Base-by-base conservation (phyloP, 2,888 invertebrate genomes). In the Atrina japonica region DNA sequence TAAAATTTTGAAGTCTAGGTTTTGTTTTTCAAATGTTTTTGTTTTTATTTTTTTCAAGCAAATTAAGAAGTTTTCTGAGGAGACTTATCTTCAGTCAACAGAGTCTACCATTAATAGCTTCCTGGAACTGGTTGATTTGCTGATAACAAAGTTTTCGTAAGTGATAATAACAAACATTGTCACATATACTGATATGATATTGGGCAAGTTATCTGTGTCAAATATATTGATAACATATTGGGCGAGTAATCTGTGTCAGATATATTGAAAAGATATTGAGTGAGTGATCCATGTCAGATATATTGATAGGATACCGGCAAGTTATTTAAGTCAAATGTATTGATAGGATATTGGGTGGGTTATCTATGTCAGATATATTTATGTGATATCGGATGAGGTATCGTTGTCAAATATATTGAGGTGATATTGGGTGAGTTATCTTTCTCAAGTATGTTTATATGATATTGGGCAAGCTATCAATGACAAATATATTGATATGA, bases 121-220 rank as follows among this genome's bases (percentile, higher is more conserved):
- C 59, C 69, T 61, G 21, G 53, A 52, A 41, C 72, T 83, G 7
- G 77, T 79, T 1, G 67, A 70, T 11, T 66, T 74, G 16, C 73
- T 83, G 0, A 56, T 79, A n/a, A 55, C 79, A 7, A 84, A 84
- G 61, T 82, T 84, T 70, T 77, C 80, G 84, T 83, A 72, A 64
- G 77, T 55, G 23, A 18, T 7, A 11, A 35, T n/a, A n/a, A n/a
- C n/a, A n/a, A n/a, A n/a, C n/a, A n/a, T n/a, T n/a, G n/a, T n/a
- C n/a, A 35, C 9, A 18, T 7, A 9, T 40, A 29, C 50, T 1
- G 49, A 18, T 3, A 23, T 11, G 14, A 52, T 49, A 21, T 29
- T 29, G 21, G n/a, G 16, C n/a, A 14, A 7, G n/a, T 14, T 14
- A 7, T 47, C 47, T 18, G 11, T 14, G 18, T 47, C 18, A 35